Percentiles rank a stretch among this genome's conserved stretches.
Evolutionary conservation across 2,797 vertebrate genomes (phyloP).

Genomic region (Schizothorax lantsangensis): DNA sequence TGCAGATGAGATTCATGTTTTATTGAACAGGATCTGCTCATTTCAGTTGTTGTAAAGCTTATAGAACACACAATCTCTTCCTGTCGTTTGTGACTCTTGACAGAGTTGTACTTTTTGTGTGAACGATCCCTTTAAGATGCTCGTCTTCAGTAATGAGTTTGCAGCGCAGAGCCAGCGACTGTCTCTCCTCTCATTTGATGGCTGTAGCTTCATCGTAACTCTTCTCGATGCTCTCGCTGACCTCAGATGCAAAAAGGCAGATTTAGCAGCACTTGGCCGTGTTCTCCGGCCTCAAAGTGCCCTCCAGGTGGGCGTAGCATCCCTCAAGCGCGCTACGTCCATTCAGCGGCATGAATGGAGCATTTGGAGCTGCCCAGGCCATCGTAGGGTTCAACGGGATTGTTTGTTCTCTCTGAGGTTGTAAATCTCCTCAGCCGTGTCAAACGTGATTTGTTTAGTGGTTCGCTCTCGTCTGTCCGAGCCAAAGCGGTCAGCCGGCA

Average conservation of each 20-base stretch:
- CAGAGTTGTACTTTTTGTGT: background rate
- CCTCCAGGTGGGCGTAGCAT: background rate
- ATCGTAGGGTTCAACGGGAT: slow-evolving; percentile 45
- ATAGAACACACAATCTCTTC: background rate
- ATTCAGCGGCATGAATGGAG: slow-evolving; percentile 27
- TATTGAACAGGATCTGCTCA: background rate
- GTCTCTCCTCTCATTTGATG: background rate
- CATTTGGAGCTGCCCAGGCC: slow-evolving; percentile 12
- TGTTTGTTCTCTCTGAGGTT: slow-evolving; percentile 67
- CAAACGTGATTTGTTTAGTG: slow-evolving; percentile 67
- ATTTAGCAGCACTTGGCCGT: slow-evolving; percentile 3
- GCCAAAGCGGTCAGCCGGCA: slow-evolving; percentile 45
- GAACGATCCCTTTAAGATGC: background rate
- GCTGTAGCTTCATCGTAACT: background rate
- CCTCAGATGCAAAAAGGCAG: background rate
- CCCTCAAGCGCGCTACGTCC: slow-evolving; percentile 4
- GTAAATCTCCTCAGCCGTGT: slow-evolving; percentile 77
- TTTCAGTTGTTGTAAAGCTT: background rate
- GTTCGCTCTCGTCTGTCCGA: slow-evolving; percentile 55
- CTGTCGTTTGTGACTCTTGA: background rate
- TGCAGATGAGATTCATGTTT: background rate
- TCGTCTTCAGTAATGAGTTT: background rate
- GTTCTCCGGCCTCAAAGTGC: slow-evolving; percentile 3
- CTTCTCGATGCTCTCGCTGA: slow-evolving; percentile 19
- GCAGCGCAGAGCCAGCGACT: background rate